Evolutionary conservation across 2,888 invertebrate species (phyloP).

Genomic region (Muschampia plurimacula): DNA sequence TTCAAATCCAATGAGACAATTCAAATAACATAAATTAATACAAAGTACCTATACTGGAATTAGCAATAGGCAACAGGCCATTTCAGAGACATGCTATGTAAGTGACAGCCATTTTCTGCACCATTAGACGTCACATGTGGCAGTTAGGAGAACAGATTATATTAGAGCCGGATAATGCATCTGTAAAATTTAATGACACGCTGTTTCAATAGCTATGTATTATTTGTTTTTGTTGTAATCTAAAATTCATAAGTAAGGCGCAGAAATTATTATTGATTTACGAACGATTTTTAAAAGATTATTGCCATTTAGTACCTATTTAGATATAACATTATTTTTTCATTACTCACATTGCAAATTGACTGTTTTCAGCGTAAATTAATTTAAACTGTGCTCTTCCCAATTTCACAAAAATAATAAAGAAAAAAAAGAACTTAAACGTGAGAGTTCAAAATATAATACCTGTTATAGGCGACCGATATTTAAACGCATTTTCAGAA

Average conservation of each 20-base stretch:
- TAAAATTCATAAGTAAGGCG: not conserved
- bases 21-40: conserved; percentile 2
- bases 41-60: not conserved
- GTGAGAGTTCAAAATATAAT: no score
- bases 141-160: conserved; percentile 44
- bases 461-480: not conserved
- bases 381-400: not conserved
- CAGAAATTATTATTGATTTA: no score
- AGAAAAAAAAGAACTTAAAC: not conserved
- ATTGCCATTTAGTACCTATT: no score
- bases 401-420: no score
- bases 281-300: no score
- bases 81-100: conserved; percentile 9
- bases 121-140: conserved; percentile 49
- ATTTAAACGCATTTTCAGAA: conserved; percentile 22
- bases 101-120: conserved; percentile 48
- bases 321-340: no score
- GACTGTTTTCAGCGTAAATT: not conserved
- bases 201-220: conserved; percentile 2
- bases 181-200: conserved; percentile 16
- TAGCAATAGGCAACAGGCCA: conserved; percentile 12
- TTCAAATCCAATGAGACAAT: not conserved
- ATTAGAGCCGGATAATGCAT: conserved; percentile 18
- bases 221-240: conserved; percentile 5
- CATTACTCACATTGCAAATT: no score